A percentile compares a stretch with the other conserved stretches of the same genome.
Conservation (phyloP, 2,888 invertebrate species). For the Eurytoma adleriae region DNA sequence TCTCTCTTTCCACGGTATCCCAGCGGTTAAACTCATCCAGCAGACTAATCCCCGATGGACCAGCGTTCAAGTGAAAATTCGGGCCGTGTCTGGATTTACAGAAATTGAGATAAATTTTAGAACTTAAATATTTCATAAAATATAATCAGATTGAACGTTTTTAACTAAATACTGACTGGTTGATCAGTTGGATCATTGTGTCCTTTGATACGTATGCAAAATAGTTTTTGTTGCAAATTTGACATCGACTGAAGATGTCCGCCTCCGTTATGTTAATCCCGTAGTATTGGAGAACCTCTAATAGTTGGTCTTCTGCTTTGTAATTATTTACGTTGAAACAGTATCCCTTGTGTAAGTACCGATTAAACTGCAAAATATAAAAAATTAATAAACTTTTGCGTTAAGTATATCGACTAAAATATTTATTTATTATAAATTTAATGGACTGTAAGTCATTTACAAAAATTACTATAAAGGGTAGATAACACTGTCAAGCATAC, state of each 20-base stretch:
- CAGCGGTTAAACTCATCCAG: constrained; percentile 25
- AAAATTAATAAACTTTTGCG: not conserved
- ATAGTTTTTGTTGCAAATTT: constrained; percentile 77
- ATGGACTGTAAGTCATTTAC: too few relatives aligned
- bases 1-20: constrained; percentile 23
- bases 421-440: too few relatives aligned
- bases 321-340: constrained; percentile 80
- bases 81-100: constrained; percentile 4
- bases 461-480: too few relatives aligned
- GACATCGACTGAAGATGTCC: constrained; percentile 86
- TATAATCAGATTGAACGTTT: constrained; percentile 7
- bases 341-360: constrained; percentile 78
- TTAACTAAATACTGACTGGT: not conserved
- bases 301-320: constrained; percentile 80
- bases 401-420: not conserved
- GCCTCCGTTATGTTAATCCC: constrained; percentile 81
- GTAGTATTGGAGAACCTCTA: constrained; percentile 82
- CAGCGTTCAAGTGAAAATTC: constrained; percentile 11
- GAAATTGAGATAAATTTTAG: too few relatives aligned
- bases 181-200: constrained; percentile 70
- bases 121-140: not conserved
- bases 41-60: not conserved
- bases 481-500: too few relatives aligned
- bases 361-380: constrained; percentile 65
- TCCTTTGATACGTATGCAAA: constrained; percentile 75